phyloP scores from a whole-genome alignment of 64 coral and sea anemone species.

The Dendrophyllia cribrosa region DNA sequence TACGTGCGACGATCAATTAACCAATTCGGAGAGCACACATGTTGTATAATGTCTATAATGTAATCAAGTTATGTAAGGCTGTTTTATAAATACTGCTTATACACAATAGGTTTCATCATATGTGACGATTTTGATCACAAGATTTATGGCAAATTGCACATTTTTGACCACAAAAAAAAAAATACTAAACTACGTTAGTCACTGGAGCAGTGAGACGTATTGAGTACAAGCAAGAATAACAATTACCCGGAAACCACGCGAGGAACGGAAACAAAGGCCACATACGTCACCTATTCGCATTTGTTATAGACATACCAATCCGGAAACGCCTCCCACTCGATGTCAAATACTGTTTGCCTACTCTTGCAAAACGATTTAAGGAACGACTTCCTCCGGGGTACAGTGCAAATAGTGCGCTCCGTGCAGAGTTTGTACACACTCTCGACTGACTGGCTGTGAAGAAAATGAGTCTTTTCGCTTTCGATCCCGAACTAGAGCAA shows the following conservation, averaged over 20 bases:
- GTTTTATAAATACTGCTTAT: not conserved
- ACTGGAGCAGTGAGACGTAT: slow-evolving; percentile 8
- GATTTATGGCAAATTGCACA: not conserved
- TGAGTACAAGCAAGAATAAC: slow-evolving; percentile 23
- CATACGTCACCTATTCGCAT: slow-evolving; percentile 38
- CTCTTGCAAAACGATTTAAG: slow-evolving; percentile 47
- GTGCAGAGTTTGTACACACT: not conserved
- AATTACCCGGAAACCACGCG: slow-evolving; percentile 59
- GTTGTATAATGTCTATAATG: not conserved
- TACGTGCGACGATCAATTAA: not conserved
- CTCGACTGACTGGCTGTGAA: not conserved
- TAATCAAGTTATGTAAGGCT: not conserved
- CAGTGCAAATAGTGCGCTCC: not conserved
- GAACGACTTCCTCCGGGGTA: slow-evolving; percentile 46
- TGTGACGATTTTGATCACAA: not conserved
- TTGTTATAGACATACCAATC: slow-evolving; percentile 25
- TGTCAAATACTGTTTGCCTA: not conserved
- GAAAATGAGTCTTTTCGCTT: slow-evolving; percentile 50
- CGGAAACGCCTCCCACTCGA: slow-evolving; percentile 35
- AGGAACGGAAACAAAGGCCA: slow-evolving; percentile 29
- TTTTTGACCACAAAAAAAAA: not conserved
- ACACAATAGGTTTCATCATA: not conserved
- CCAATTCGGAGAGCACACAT: not conserved
- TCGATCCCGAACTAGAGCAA: slow-evolving; percentile 49
- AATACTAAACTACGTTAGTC: not conserved